A percentile compares a stretch with the other conserved stretches of the same genome.
phyloP scores from a whole-genome alignment of 2,113 vertebrate genomes.

The Thryonomys swinderianus region DNA sequence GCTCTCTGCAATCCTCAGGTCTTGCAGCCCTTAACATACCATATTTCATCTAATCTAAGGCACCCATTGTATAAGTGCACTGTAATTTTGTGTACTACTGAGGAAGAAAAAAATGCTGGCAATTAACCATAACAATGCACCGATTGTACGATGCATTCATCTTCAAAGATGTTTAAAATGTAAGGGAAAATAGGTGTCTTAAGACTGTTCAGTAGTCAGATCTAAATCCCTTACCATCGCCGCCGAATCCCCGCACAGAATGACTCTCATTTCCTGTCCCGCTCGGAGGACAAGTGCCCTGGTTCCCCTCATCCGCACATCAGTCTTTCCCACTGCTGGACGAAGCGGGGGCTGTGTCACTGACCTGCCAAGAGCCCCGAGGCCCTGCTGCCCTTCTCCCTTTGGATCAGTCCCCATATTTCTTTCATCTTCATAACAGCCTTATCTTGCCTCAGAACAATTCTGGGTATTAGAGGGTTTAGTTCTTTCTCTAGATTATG shows the following conservation, averaged over 20 bases:
- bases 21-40: neutral
- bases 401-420: neutral
- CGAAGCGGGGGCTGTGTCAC: neutral
- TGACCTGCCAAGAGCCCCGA: neutral
- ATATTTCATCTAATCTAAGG: neutral
- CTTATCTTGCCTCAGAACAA: neutral
- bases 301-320: neutral
- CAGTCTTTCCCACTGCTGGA: neutral
- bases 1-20: neutral
- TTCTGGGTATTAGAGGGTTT: neutral
- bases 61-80: neutral
- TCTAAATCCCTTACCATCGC: neutral
- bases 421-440: neutral
- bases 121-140: slow-evolving; percentile 65
- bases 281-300: fast-evolving
- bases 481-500: neutral
- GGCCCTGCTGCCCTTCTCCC: neutral
- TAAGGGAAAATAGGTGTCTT: neutral
- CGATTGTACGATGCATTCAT: slow-evolving; percentile 44
- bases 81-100: slow-evolving; percentile 60
- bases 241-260: neutral
- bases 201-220: slow-evolving; percentile 9
- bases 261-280: neutral
- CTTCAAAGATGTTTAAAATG: slow-evolving; percentile 37
- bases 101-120: slow-evolving; percentile 39